Percentiles rank a stretch among this genome's conserved stretches.
These are phyloP conservation scores for Drosophila subsilvestris DNA, from an alignment of 2,888 invertebrate genomes.

Conservation along the genomic window DNA sequence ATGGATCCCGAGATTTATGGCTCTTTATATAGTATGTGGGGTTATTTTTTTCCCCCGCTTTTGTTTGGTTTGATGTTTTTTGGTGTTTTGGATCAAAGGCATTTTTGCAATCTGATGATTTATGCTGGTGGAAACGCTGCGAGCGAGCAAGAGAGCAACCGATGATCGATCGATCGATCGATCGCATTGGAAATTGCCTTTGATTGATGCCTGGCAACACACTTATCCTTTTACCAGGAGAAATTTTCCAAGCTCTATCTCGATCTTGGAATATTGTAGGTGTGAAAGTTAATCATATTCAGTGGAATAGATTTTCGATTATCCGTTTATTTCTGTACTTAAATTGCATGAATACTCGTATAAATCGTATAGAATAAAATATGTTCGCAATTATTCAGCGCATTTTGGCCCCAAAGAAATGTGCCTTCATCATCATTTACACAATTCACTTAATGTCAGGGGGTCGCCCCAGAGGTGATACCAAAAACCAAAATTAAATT, in stretches of 20 bases:
- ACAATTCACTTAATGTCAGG: slow-evolving; percentile 7
- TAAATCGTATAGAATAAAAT: background rate
- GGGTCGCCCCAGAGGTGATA: background rate
- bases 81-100: slow-evolving; percentile 57
- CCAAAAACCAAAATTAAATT: slow-evolving; percentile 1
- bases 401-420: background rate
- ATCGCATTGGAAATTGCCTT: slow-evolving; percentile 49
- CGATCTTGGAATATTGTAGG: slow-evolving; percentile 24
- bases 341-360: background rate
- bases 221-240: slow-evolving; percentile 26
- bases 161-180: background rate
- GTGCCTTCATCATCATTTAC: background rate
- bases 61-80: slow-evolving; percentile 26
- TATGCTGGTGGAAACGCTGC: slow-evolving; percentile 60
- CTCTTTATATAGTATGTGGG: slow-evolving; percentile 37
- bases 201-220: slow-evolving; percentile 67
- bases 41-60: slow-evolving; percentile 37
- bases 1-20: slow-evolving; percentile 71
- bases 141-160: slow-evolving; percentile 37
- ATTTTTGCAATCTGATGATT: slow-evolving; percentile 62
- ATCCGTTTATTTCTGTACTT: background rate
- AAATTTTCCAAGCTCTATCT: slow-evolving; percentile 37
- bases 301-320: background rate
- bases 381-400: background rate
- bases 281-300: slow-evolving; percentile 16